Percentiles rank a stretch among this genome's conserved stretches.
phyloP scores from a whole-genome alignment of 2,888 invertebrate genomes.

The Gortyna flavago region DNA sequence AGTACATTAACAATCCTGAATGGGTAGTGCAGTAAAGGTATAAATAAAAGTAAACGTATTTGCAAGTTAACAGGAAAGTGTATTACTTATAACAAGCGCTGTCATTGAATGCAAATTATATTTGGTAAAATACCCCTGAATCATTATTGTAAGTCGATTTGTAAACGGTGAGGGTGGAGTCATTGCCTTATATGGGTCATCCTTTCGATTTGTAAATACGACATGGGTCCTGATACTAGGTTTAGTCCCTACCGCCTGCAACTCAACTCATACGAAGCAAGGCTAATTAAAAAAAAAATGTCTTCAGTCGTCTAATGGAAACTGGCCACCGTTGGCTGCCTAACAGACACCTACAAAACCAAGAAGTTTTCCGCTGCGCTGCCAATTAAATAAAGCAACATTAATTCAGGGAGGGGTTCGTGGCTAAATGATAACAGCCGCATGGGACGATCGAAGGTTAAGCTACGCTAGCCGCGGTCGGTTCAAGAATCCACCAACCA shows the following conservation, averaged over 20 bases:
- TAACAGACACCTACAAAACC: background rate
- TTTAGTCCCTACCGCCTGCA: background rate
- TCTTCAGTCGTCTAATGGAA: too few relatives aligned
- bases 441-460: background rate
- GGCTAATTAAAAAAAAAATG: background rate
- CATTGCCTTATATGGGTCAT: background rate
- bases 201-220: background rate
- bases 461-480: too few relatives aligned
- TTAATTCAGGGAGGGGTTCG: background rate
- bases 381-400: background rate
- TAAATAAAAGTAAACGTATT: constrained; percentile 46
- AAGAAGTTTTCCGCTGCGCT: background rate
- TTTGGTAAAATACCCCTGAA: background rate
- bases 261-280: background rate
- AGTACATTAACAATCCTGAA: constrained; percentile 43
- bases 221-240: background rate
- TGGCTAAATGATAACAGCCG: background rate
- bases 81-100: background rate
- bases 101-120: constrained; percentile 28
- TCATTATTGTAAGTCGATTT: background rate
- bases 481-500: background rate
- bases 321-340: background rate
- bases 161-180: too few relatives aligned
- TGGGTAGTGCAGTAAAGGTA: constrained; percentile 20
- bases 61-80: constrained; percentile 32